phyloP scores from a whole-genome alignment of 2,797 vertebrate species.

The Adrianichthys oophorus region DNA sequence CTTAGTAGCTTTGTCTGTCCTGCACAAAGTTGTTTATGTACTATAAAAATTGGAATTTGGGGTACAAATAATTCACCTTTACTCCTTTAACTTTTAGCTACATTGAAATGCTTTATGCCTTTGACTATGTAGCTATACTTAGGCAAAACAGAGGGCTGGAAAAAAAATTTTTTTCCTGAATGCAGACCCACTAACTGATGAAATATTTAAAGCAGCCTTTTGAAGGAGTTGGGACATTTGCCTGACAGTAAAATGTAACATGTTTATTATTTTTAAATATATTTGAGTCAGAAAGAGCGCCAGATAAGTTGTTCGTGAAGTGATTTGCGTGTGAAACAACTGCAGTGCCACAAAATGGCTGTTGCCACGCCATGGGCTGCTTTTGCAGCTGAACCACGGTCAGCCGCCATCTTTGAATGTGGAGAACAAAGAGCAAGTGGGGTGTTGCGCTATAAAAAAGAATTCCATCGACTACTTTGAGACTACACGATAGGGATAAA shows the following conservation, averaged over 20 bases:
- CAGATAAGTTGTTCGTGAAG: background rate
- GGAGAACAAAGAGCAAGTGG: constrained; percentile 50
- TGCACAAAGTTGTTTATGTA: constrained; percentile 39
- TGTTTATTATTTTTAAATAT: no score
- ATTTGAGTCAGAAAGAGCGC: no score
- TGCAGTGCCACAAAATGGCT: constrained; percentile 74
- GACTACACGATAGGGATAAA: no score
- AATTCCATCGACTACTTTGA: background rate
- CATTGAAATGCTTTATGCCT: constrained; percentile 38
- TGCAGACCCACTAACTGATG: no score
- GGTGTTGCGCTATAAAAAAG: background rate
- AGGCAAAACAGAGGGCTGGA: no score
- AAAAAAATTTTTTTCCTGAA: no score
- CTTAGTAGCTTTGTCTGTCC: constrained; percentile 45
- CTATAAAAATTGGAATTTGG: constrained; percentile 35
- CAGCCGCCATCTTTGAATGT: constrained; percentile 71
- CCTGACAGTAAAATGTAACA: no score
- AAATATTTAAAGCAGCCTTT: no score
- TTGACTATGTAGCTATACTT: background rate
- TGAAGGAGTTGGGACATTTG: no score
- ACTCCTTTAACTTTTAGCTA: constrained; percentile 25
- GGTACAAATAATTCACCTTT: constrained; percentile 55
- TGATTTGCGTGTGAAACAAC: constrained; percentile 20
- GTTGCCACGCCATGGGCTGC: constrained; percentile 42
- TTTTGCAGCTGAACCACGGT: constrained; percentile 47